phyloP scores from a whole-genome alignment of 2,888 invertebrate species.

The Patella caerulea region DNA sequence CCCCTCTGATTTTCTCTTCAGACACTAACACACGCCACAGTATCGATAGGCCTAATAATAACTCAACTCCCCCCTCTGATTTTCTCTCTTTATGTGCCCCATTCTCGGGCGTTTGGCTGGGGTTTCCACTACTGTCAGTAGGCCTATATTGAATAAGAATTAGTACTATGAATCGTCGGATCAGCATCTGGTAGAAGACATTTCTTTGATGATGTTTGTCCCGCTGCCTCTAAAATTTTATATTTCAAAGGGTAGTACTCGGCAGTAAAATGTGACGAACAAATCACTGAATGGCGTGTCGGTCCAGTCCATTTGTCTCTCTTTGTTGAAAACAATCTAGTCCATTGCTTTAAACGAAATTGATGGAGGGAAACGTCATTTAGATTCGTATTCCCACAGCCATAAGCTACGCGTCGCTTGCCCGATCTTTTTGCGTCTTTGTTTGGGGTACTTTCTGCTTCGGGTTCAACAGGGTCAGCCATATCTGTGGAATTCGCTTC shows the following conservation, averaged over 20 bases:
- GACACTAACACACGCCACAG: too few species aligned
- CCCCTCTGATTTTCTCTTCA: neutral
- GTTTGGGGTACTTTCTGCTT: too few species aligned
- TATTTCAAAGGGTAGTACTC: neutral
- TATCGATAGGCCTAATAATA: too few species aligned
- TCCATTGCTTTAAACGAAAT: too few species aligned
- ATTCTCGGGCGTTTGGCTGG: neutral
- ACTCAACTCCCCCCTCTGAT: neutral
- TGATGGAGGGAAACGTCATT: too few species aligned
- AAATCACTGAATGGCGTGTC: neutral
- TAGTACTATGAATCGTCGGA: neutral
- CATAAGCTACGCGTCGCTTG: too few species aligned
- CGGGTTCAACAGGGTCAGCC: too few species aligned
- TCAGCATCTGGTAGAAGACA: neutral
- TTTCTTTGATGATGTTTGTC: neutral
- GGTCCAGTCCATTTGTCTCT: neutral
- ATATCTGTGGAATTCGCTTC: too few species aligned
- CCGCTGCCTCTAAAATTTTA: neutral
- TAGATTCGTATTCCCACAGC: too few species aligned
- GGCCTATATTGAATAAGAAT: too few species aligned
- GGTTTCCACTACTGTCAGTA: neutral
- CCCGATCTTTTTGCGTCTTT: too few species aligned
- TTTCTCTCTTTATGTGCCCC: neutral
- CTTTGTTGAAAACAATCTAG: too few species aligned
- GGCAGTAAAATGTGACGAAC: neutral